Evolutionary conservation across 2,113 vertebrate genomes (phyloP).

Genomic region (Petrocephalus microphthalmus): DNA sequence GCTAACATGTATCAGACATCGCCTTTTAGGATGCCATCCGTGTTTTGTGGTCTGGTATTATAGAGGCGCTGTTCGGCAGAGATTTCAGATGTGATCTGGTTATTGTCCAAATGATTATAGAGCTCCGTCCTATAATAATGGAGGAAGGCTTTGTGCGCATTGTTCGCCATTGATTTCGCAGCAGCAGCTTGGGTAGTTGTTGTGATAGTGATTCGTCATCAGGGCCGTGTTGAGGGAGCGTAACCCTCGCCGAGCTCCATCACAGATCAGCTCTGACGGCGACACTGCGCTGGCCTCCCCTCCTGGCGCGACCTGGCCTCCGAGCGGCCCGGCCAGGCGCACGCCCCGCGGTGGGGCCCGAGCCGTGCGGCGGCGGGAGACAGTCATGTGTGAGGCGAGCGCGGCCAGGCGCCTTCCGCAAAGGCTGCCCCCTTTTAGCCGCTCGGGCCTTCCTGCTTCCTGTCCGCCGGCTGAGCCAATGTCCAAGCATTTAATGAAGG

Average conservation of each 20-base stretch:
- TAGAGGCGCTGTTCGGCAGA: neutral
- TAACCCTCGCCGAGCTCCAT: neutral
- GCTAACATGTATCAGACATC: neutral
- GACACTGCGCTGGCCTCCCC: neutral
- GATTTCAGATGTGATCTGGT: neutral
- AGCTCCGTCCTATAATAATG: neutral
- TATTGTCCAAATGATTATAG: neutral
- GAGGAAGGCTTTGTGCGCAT: too few species aligned
- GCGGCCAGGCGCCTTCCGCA: neutral
- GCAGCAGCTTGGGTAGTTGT: too few species aligned
- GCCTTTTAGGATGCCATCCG: neutral
- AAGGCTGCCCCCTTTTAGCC: neutral
- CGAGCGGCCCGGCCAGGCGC: neutral
- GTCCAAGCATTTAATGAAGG: constrained; percentile 11
- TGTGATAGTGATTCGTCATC: too few species aligned
- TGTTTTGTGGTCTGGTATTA: neutral
- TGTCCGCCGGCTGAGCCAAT: neutral
- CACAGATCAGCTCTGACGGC: neutral
- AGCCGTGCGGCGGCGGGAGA: neutral
- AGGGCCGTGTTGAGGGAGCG: neutral
- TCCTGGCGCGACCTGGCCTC: neutral
- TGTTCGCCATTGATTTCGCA: too few species aligned
- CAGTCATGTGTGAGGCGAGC: neutral
- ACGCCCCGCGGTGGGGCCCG: neutral
- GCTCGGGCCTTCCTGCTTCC: neutral